Evolutionary conservation across 2,113 vertebrate genomes (phyloP), one percentile per base, ranked within the genome.

Genomic region (Rhagologus leucostigma): DNA sequence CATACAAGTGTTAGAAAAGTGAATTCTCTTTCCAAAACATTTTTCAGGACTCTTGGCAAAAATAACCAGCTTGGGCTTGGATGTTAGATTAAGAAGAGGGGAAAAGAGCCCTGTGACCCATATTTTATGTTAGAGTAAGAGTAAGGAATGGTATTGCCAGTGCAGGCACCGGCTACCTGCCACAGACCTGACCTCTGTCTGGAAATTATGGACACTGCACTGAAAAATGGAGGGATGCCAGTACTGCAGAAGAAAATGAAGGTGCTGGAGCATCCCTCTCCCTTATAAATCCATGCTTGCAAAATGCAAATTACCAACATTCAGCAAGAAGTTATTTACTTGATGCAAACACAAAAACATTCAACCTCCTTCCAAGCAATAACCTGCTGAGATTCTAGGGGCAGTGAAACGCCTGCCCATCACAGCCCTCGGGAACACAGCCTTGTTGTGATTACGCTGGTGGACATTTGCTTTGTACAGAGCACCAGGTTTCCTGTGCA

Each of bases 401-500:
- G 59, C 6, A 1, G 67, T 29, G 29, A 41, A 21, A 24, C 9
- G 3, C 1, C 35, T 42, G 27, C 39, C 64, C 56, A 35, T 2
- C 46, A 8, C 42, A 74, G 74, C 35, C 39, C n/a, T 23, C 0
- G 1, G 75, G 52, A 92, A 30, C 13, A 1, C 57, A 67, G 75
- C 23, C 71, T 39, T 50, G 50, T 2, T 79, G 50, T 6, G 57
- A 33, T 62, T 47, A 26, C 0, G 1, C n/a, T 24, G n/a, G 20
- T 7, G 19, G 70, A 55, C 76, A 20, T 93, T 67, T 56, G 79
- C 63, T 53, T 23, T 70, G 60, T 2, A 0, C n/a, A 70, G 42
- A 91, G 68, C 67, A 52, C 59, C 64, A 77, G 68, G 79, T 49
- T 96, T 97, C 95, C 95, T 89, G 83, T 53, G 90, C 71, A 21